Evolutionary conservation across 2,797 vertebrate genomes (phyloP), one percentile per base, ranked within the genome.

Genomic region (Lindbergichthys nudifrons): DNA sequence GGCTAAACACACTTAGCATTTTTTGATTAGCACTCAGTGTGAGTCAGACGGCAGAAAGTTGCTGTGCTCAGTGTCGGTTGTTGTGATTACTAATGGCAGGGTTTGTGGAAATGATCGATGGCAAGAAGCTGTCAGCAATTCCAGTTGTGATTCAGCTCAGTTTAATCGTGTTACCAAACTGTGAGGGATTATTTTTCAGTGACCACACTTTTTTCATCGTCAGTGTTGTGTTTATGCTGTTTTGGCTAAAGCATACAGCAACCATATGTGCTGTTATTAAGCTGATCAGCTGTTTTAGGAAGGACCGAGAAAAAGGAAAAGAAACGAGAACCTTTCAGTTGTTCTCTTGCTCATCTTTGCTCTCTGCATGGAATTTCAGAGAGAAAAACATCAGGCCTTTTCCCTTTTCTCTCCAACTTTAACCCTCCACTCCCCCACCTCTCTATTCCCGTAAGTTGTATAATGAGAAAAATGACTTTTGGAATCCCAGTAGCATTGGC

Each of bases 1-100:
- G 91, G 93, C 94, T 95, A 95, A 96, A 96, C 94, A 95, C 93
- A 91, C 94, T 85, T 86, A 79, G 77, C 80, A 77, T 86, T 82
- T 89, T 76, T 79, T 83, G 81, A 89, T 89, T 77, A 87, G 81
- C 64, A 71, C 81, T 73, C 77, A 19, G 66, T 4, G 16, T 46
- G 85, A 58, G 84, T 83, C 63, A 74, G 77, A 30, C 23, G 30
- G 77, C 41, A 52, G 51, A 73, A 79, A 84, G 79, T 54, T 81
- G 85, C 78, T 81, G 79, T 5, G 73, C 82, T 84, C 72, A 12
- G 64, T 66, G 70, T 73, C 80, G 80, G 86, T 86, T 86, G 85
- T 78, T 85, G 79, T 83, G 87, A 89, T 89, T 86, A 80, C 73
- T 84, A 83, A 86, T 86, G 79, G 66, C 79, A 80, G 77, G 42